phyloP scores from a whole-genome alignment of 2,797 vertebrate genomes.

The Echiichthys vipera region DNA sequence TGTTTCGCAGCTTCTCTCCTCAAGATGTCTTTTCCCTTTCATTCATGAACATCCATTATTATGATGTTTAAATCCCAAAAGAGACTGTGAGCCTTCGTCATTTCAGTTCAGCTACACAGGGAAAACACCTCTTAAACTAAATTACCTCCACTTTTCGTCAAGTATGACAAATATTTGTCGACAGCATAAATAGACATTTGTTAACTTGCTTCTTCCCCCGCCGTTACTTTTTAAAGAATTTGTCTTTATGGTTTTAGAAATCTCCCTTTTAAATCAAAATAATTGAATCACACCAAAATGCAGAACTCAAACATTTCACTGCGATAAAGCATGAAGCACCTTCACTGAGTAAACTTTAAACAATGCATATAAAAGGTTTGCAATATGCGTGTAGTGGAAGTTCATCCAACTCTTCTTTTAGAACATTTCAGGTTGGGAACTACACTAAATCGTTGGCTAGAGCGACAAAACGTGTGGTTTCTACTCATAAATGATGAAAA shows the following conservation, averaged over 20 bases:
- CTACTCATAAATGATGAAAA: background rate
- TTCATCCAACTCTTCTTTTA: background rate
- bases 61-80: background rate
- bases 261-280: background rate
- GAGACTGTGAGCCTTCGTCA: background rate
- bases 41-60: background rate
- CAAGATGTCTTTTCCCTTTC: background rate
- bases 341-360: background rate
- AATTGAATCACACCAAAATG: background rate
- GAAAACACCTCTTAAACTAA: slow-evolving; percentile 8
- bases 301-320: slow-evolving; percentile 8
- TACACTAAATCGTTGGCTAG: too few species aligned
- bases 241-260: background rate
- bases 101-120: slow-evolving; percentile 27
- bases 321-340: background rate
- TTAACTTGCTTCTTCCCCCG: background rate
- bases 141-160: background rate
- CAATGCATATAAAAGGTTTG: background rate
- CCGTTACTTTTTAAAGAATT: background rate
- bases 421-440: too few species aligned
- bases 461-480: background rate
- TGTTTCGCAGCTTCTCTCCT: background rate
- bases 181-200: background rate
- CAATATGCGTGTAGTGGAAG: background rate
- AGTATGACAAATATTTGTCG: background rate